A percentile compares a stretch with the other conserved stretches of the same genome.
Evolutionary conservation across 2,888 invertebrate genomes (phyloP).

Genomic region (Rapana venosa): DNA sequence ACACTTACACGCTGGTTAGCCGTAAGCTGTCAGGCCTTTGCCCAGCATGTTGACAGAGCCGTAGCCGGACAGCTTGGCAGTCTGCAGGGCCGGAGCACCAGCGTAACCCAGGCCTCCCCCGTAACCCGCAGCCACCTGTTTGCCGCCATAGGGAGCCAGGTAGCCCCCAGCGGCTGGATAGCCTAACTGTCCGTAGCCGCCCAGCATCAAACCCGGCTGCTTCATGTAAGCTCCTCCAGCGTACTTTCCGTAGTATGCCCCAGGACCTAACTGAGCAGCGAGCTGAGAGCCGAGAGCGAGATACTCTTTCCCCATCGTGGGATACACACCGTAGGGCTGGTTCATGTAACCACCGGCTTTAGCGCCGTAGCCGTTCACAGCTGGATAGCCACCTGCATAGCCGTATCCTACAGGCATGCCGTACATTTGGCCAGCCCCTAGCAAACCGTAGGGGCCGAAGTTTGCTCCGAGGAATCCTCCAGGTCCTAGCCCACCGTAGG

Average conservation of each 20-base stretch:
- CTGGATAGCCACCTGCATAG: background rate
- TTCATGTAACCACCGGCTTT: background rate
- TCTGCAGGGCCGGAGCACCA: background rate
- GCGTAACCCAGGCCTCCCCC: background rate
- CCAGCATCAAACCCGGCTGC: background rate
- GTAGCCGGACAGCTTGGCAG: background rate
- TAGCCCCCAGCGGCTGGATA: background rate
- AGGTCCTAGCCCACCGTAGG: background rate
- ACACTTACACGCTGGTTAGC: background rate
- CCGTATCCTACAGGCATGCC: background rate
- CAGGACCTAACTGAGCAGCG: background rate
- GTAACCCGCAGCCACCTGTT: background rate
- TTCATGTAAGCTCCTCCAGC: background rate
- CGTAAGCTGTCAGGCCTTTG: background rate
- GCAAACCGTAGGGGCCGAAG: background rate
- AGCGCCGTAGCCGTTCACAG: background rate
- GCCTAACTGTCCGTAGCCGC: background rate
- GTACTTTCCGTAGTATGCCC: background rate
- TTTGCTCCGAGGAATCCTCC: background rate
- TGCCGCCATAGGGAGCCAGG: background rate
- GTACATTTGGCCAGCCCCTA: background rate
- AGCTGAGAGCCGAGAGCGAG: background rate
- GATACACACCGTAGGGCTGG: slow-evolving; percentile 1
- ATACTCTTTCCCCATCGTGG: background rate
- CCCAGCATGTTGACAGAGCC: slow-evolving; percentile 12